Conservation (phyloP, 53 echinoderm and acorn worm genomes). For the Holothuria scabra region DNA sequence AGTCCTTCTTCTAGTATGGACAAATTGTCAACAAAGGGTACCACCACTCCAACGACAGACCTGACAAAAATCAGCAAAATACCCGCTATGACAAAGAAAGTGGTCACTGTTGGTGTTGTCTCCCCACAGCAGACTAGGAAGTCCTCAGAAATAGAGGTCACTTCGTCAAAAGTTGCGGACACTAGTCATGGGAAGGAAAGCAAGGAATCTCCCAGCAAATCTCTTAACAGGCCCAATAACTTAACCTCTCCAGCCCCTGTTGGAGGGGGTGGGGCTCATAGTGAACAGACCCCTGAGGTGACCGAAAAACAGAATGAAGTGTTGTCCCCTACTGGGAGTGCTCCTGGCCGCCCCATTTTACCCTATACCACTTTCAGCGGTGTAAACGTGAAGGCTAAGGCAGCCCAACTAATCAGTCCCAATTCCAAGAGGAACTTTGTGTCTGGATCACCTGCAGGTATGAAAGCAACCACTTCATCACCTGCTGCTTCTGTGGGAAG, state of each 20-base stretch:
- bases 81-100: conserved; percentile 69
- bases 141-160: neutral
- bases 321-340: neutral
- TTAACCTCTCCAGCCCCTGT: neutral
- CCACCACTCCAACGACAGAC: conserved; percentile 56
- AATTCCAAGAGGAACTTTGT: conserved; percentile 42
- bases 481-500: conserved; percentile 55
- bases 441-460: conserved; percentile 5
- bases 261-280: neutral
- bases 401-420: conserved; percentile 65
- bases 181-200: neutral
- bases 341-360: conserved; percentile 31
- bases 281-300: neutral
- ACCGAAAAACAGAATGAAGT: conserved; percentile 27
- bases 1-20: conserved; percentile 71
- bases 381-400: conserved; percentile 58
- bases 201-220: neutral
- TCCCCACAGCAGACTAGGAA: conserved; percentile 78
- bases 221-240: conserved; percentile 11
- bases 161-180: neutral
- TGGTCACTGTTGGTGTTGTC: conserved; percentile 60
- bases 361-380: conserved; percentile 54
- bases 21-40: conserved; percentile 47
- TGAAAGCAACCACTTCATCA: conserved; percentile 41
- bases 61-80: conserved; percentile 79